Base-by-base conservation (phyloP, 2,113 vertebrate genomes). In the Talpa occidentalis region DNA sequence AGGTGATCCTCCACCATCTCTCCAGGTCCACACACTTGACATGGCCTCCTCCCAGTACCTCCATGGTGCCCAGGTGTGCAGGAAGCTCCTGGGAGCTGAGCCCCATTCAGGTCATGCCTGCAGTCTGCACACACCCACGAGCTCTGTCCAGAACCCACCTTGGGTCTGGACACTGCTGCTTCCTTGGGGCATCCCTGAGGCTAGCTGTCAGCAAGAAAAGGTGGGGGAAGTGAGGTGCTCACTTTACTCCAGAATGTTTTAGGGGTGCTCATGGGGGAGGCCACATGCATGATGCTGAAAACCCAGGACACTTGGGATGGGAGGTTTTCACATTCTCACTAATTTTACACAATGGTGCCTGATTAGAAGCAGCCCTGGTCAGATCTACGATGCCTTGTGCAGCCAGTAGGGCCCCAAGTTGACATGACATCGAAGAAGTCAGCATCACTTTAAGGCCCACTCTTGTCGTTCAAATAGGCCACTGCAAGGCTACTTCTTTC, bases 51-150 rank as follows among this genome's bases (percentile, higher is more conserved):
- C 17, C 9, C 11, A 8, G 2, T 1, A 2, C 37, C 32, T 30
- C 26, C 30, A 24, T 1, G 1, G 26, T 0, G 6, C 14, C 40
- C 4, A 6, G 40, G 30, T 35, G 59, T 35, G 59, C 37, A 6
- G 35, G 3, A 32, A 22, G 37, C 19, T 40, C 19, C 12, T 5
- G 37, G 67, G 47, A 74, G 7, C 2, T 30, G n/a, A 49, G 47
- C 11, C 56, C 54, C 15, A 40, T 15, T 49, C 15, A 6, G 5
- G 10, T 26, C 72, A 40, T 0, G 1, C 6, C 83, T 21, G 26
- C 4, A 28, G 37, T 10, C 6, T 19, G 22, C 4, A 0, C 0
- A 14, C 0, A 0, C 35, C 47, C 54, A 44, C 17, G 22, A 5
- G 54, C 40, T 47, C 47, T 30, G 19, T 17, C n/a, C 17, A 9